Percentiles rank a stretch among this genome's conserved stretches.
These are phyloP conservation scores for Antheraea mylitta DNA, from an alignment of 1,140 invertebrate genomes.

Conservation along the genomic window DNA sequence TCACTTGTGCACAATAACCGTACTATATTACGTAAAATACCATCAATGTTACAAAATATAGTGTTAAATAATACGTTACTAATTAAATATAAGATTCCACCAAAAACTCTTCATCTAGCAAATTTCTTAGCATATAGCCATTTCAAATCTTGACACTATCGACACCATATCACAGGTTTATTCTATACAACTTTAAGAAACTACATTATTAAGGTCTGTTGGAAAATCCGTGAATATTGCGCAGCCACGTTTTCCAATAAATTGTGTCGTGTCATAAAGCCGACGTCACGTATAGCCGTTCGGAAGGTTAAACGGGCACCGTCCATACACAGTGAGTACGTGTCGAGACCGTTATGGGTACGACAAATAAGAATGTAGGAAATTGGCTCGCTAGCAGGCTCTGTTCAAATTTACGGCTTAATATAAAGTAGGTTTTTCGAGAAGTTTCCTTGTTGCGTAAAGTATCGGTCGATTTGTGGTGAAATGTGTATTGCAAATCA, in stretches of 20 bases:
- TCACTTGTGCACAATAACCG: too few species aligned
- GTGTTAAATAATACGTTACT: too few species aligned
- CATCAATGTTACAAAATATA: too few species aligned
- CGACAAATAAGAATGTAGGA: constrained; percentile 48
- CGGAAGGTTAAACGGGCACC: constrained; percentile 27
- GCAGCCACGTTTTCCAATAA: constrained; percentile 42
- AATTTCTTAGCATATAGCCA: constrained; percentile 23
- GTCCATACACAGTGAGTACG: constrained; percentile 14
- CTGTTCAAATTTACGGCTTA: constrained; percentile 49
- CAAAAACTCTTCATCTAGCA: constrained; percentile 10
- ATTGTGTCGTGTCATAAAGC: constrained; percentile 38
- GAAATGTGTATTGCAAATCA: not conserved
- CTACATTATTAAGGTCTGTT: constrained; percentile 17
- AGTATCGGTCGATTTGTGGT: constrained; percentile 18
- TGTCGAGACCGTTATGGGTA: constrained; percentile 20
- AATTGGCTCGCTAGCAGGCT: constrained; percentile 37
- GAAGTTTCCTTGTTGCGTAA: constrained; percentile 29
- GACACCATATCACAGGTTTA: not conserved
- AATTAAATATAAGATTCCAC: too few species aligned
- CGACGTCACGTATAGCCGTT: constrained; percentile 38
- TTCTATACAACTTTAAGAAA: constrained; percentile 11
- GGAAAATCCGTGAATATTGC: constrained; percentile 27
- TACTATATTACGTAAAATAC: too few species aligned
- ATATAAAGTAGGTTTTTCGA: constrained; percentile 44
- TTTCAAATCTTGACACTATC: constrained; percentile 11